Base-by-base conservation (phyloP, 2,888 invertebrate genomes). In the Eristalis tenax region DNA sequence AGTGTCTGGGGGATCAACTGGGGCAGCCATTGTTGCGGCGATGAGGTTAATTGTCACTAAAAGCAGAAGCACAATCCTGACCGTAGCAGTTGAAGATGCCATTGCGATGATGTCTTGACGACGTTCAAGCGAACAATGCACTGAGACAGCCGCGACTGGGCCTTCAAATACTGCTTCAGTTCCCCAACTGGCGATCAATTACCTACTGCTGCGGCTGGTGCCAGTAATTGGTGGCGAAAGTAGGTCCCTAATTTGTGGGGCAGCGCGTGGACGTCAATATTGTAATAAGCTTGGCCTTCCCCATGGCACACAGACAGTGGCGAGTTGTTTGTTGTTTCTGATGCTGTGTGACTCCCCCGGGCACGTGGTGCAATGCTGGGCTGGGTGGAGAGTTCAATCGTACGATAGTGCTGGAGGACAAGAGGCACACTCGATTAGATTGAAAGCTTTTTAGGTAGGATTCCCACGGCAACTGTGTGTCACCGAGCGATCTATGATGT, bases 201-300 rank as follows among this genome's bases (percentile, higher is more conserved):
- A 28, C 11, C 32, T 66, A 43, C 18, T 26, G 28, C 69, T 75
- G 68, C 61, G 75, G 63, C 5, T 32, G n/a, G n/a, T n/a, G 56
- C 35, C 63, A 18, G 50, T 18, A 81, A 81, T 81, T 69, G 74
- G 61, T 28, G 64, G 59, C 74, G 74, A 81, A 81, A 69, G 63
- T 81, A 81, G 81, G 81, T 81, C 81, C 74, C 68, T 64, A 68
- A 81, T 75, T 81, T 64, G 69, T 75, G 61, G 40, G 28, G 56
- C 56, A 69, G 74, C 69, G 69, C 69, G 74, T 69, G 74, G 56
- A 18, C 40, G 28, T 32, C 69, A 81, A 32, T 69, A 74, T 56
- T 68, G 43, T 50, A 68, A 61, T 80, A 59, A 73, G 50, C 81
- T 81, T 64, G 74, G 81, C 81, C 74, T 75, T 81, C 69, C 81